Evolutionary conservation across 1,140 invertebrate genomes (phyloP).

Genomic region (Pentalonia nigronervosa): DNA sequence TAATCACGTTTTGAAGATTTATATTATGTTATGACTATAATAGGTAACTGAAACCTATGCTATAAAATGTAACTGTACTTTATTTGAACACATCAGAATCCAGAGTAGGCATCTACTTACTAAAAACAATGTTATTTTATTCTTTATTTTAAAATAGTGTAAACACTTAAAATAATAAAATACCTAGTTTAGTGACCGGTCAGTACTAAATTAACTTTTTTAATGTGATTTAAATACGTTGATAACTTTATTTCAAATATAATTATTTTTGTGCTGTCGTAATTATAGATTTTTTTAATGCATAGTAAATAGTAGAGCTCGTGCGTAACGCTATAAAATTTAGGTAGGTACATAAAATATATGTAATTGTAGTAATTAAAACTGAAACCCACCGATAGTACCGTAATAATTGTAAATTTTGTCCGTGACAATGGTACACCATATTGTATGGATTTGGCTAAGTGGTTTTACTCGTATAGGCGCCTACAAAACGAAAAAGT

Average conservation of each 20-base stretch:
- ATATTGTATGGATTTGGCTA: background rate
- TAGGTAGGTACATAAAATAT: background rate
- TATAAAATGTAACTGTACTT: slow-evolving; percentile 11
- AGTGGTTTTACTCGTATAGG: slow-evolving; percentile 30
- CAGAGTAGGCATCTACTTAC: background rate
- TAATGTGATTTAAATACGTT: background rate
- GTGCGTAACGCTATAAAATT: background rate
- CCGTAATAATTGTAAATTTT: slow-evolving; percentile 28
- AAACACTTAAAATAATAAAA: slow-evolving; percentile 3
- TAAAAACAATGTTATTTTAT: background rate
- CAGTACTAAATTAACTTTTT: slow-evolving; percentile 3
- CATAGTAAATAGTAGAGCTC: background rate
- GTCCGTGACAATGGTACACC: background rate
- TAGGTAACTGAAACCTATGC: background rate
- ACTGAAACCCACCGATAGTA: background rate
- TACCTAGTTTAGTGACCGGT: background rate
- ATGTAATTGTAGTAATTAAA: slow-evolving; percentile 30
- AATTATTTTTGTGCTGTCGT: background rate
- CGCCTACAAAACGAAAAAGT: background rate
- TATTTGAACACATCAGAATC: background rate
- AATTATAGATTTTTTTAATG: background rate
- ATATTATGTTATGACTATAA: background rate
- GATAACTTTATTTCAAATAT: background rate
- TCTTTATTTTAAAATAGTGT: background rate
- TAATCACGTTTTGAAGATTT: background rate